A percentile compares a stretch with the other conserved stretches of the same genome.
These are phyloP conservation scores for Micromussa lordhowensis DNA, from an alignment of 92 coral and sea anemone genomes.

Conservation along the genomic window DNA sequence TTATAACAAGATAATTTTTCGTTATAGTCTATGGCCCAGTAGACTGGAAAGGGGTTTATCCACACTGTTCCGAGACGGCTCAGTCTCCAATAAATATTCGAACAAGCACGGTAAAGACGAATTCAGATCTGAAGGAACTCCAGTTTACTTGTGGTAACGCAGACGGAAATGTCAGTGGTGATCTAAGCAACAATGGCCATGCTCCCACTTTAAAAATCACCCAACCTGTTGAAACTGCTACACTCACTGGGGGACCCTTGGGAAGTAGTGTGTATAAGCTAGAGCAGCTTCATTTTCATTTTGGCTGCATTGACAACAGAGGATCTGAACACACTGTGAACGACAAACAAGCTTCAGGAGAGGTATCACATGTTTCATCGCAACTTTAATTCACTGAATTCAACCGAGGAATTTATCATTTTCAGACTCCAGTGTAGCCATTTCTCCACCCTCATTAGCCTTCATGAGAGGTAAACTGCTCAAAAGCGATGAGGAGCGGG, in stretches of 20 bases:
- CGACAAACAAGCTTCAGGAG: conserved; percentile 58
- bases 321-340: conserved; percentile 75
- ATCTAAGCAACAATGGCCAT: conserved; percentile 72
- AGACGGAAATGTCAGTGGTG: conserved; percentile 43
- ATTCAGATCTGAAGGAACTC: not conserved
- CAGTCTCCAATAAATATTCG: conserved; percentile 80
- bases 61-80: conserved; percentile 46
- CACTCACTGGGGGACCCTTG: conserved; percentile 34
- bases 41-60: conserved; percentile 68
- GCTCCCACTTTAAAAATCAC: conserved; percentile 63
- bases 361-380: conserved; percentile 35
- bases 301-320: conserved; percentile 57
- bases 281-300: conserved; percentile 74
- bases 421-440: too few relatives aligned
- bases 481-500: too few relatives aligned
- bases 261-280: conserved; percentile 37
- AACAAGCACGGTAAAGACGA: not conserved
- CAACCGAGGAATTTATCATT: too few relatives aligned
- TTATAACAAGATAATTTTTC: too few relatives aligned
- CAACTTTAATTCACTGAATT: too few relatives aligned
- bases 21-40: conserved; percentile 65
- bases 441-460: too few relatives aligned
- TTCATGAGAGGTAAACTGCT: too few relatives aligned
- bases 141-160: not conserved
- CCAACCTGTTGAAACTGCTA: not conserved